Evolutionary conservation across 2,113 vertebrate genomes (phyloP).

Genomic region (Tretioscincus oriximinensis): DNA sequence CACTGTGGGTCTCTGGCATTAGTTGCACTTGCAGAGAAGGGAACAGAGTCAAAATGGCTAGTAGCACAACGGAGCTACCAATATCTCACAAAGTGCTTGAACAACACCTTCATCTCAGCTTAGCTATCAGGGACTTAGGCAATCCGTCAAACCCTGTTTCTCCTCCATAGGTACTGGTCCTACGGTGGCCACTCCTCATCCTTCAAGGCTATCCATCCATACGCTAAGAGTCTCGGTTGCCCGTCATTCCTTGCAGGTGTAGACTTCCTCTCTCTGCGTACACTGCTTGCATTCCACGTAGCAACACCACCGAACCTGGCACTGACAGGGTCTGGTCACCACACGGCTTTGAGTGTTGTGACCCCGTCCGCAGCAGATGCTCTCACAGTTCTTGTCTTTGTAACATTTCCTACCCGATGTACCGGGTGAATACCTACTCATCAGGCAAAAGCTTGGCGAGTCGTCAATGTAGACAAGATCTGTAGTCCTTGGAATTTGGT

Average conservation of each 20-base stretch:
- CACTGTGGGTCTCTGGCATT: conserved; percentile 57
- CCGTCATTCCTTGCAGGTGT: conserved; percentile 92
- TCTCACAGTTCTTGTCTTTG: conserved; percentile 98
- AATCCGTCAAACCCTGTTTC: conserved; percentile 67
- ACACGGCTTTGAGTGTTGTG: conserved; percentile 97
- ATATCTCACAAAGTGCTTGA: conserved; percentile 70
- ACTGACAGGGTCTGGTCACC: conserved; percentile 94
- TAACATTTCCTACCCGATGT: conserved; percentile 93
- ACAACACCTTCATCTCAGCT: conserved; percentile 49
- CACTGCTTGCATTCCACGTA: conserved; percentile 98
- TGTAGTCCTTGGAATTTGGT: conserved; percentile 91
- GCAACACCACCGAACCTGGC: conserved; percentile 99
- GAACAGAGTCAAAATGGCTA: conserved; percentile 42
- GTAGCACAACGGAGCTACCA: conserved; percentile 51
- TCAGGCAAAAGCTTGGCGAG: conserved; percentile 94
- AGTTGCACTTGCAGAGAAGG: conserved; percentile 57
- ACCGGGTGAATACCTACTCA: conserved; percentile 89
- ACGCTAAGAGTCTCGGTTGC: accelerated
- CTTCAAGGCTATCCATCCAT: neutral
- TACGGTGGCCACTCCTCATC: conserved; percentile 8
- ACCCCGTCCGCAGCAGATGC: conserved; percentile 95
- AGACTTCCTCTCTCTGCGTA: conserved; percentile 96
- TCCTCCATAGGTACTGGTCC: conserved; percentile 55
- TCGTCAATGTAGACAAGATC: conserved; percentile 96
- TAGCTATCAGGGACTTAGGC: conserved; percentile 52